Base-by-base conservation (phyloP, 2,888 invertebrate genomes). In the Stegophylla sp. region DNA sequence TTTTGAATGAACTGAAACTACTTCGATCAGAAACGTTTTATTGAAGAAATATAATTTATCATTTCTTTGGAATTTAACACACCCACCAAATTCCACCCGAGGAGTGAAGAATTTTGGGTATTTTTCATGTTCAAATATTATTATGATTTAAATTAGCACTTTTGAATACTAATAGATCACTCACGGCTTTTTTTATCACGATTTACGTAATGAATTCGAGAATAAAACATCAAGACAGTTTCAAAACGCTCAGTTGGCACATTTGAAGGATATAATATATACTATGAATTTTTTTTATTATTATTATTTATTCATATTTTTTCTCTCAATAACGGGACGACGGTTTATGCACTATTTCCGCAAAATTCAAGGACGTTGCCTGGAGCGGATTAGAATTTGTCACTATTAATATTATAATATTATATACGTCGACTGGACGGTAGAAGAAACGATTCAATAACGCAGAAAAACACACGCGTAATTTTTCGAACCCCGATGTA, bases 321-420 rank as follows among this genome's bases (percentile, higher is more conserved):
- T 66, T 74, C 43, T 63, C 63, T 63, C 63, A 64, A 61, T 77
- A 77, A 77, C 69, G 69, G 77, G 59, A 77, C 59, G 43, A 41
- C 20, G n/a, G 43, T 45, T 3, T 45, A 34, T 56, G 66, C 23
- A 61, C 48, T 9, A 48, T 77, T 77, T 77, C 77, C 77, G 77
- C 20, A 67, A 77, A 34, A 43, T 20, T 28, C 77, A 77, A 77
- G 77, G 77, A 23, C 69, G 10, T 3, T 17, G 77, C 67, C 67
- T 28, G 15, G 20, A 12, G 77, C 69, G 28, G 23, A 34, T 48
- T 41, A 69, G 66, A 77, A 77, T 77, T 77, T 77, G 77, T 77
- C 77, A 77, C 59, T 77, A 69, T 51, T 51, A 41, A 3, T 72
- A 51, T 53, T 26, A 73, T 43, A 43, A 9, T 43, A 43, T 43